Base-by-base conservation (phyloP, 2,113 vertebrate genomes). In the Oxyruncus cristatus region DNA sequence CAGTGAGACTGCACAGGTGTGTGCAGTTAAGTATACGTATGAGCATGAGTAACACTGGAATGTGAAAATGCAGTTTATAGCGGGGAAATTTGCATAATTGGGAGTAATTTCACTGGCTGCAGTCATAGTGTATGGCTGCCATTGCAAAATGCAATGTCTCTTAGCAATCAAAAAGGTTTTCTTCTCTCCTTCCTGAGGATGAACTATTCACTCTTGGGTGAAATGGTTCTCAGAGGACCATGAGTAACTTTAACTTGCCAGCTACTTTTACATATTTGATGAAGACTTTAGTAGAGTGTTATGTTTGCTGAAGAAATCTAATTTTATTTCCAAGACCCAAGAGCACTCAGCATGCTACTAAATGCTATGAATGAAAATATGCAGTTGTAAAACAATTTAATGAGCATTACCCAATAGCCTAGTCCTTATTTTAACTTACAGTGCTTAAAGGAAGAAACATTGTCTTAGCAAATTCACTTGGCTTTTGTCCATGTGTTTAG, bases 401-500 rank as follows among this genome's bases (percentile, higher is more conserved):
- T 91, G 88, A 90, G 75, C 56, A 35, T 89, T 95, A 91, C 80
- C 80, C 86, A 92, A 67, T 88, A 94, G 88, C 91, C 68, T 92
- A 80, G 68, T 77, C 93, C 83, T 85, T 63, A 55, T 91, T 94
- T 91, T 92, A 93, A 91, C 88, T 95, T 89, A 86, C 27, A 94
- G 59, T 72, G 81, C 80, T 96, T 93, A 93, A 78, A 93, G 95
- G 80, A 96, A 96, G 94, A 95, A 94, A 79, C 88, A 44, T 53
- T 91, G 80, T 93, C 88, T 95, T 97, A 97, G 92, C 88, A 96
- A 94, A 95, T 90, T 91, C 77, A 53, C 70, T 74, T 95, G 93
- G 95, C 92, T 88, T 93, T 89, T 71, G 80, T 96, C 97, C 96
- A 89, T 95, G 94, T 97, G 93, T 96, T 97, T 97, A 92, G 85